Percentiles rank a stretch among this genome's conserved stretches.
phyloP scores from a whole-genome alignment of 1,140 invertebrate species.

The Rhynchophorus ferrugineus region DNA sequence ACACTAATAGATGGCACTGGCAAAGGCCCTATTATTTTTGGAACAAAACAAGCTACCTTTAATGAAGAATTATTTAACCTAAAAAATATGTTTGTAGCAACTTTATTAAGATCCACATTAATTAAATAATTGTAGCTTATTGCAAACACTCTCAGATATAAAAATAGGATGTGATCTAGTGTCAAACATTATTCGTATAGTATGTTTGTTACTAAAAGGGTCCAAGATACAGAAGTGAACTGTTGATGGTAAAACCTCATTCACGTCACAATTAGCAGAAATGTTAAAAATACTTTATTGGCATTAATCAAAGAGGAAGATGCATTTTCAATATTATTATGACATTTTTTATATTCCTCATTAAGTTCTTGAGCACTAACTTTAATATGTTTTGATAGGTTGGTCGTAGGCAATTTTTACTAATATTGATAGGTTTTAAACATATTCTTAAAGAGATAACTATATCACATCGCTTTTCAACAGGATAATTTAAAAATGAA shows the following conservation, averaged over 20 bases:
- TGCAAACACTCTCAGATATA: conserved; percentile 31
- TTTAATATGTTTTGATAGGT: conserved; percentile 5
- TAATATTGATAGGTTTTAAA: conserved; percentile 8
- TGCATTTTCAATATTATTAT: neutral
- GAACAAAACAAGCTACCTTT: conserved; percentile 3
- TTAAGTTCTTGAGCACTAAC: neutral
- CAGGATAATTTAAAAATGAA: conserved; percentile 1
- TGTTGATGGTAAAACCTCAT: conserved; percentile 8
- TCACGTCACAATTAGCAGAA: neutral
- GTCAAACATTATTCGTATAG: conserved; percentile 23
- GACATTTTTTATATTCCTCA: neutral
- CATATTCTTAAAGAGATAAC: conserved; percentile 6
- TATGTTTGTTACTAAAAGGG: conserved; percentile 1
- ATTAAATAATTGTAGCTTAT: neutral
- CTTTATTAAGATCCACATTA: conserved; percentile 1
- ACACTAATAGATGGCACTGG: conserved; percentile 1
- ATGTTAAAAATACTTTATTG: neutral
- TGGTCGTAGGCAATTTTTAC: neutral
- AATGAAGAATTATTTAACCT: conserved; percentile 1
- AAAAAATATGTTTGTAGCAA: neutral
- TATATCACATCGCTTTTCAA: neutral
- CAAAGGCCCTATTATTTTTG: conserved; percentile 11
- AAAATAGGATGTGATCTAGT: conserved; percentile 27
- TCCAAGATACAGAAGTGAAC: conserved; percentile 5
- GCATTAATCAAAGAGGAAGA: neutral